Conservation (phyloP, 2,888 invertebrate genomes). For the Hypomecis atomaria region DNA sequence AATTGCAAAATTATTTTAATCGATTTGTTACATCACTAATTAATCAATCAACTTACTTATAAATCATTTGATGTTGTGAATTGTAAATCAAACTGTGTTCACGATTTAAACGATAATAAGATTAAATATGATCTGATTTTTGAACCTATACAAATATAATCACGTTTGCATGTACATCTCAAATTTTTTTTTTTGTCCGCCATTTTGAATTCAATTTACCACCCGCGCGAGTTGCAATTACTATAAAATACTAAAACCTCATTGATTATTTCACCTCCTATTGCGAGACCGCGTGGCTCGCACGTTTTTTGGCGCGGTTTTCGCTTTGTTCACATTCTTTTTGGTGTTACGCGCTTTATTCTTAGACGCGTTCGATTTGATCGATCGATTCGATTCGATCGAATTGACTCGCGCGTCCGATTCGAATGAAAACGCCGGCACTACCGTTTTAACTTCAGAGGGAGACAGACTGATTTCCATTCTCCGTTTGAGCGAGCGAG, state of each 20-base stretch:
- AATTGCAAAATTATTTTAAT: too few species aligned
- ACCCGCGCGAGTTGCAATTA: not conserved
- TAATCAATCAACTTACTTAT: too few species aligned
- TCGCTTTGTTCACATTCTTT: constrained; percentile 52
- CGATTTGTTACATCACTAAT: too few species aligned
- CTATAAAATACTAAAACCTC: constrained; percentile 23
- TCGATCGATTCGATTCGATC: constrained; percentile 61
- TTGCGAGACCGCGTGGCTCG: constrained; percentile 60
- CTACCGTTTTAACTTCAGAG: constrained; percentile 62
- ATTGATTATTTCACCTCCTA: constrained; percentile 64
- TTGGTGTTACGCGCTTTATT: constrained; percentile 50
- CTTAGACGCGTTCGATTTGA: constrained; percentile 49
- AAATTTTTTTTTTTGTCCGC: not conserved
- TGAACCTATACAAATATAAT: too few species aligned
- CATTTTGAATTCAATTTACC: constrained; percentile 6
- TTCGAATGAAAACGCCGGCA: constrained; percentile 70
- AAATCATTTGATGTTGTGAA: too few species aligned
- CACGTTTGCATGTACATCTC: too few species aligned
- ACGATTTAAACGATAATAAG: too few species aligned
- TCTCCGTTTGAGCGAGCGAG: constrained; percentile 67
- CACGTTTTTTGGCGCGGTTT: constrained; percentile 54
- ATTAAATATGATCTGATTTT: too few species aligned
- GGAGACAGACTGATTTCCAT: constrained; percentile 72
- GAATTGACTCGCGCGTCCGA: constrained; percentile 67
- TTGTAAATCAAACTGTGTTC: too few species aligned